Conservation (phyloP, 1,140 invertebrate species). For the Ceratoteleas bidentatus region DNA sequence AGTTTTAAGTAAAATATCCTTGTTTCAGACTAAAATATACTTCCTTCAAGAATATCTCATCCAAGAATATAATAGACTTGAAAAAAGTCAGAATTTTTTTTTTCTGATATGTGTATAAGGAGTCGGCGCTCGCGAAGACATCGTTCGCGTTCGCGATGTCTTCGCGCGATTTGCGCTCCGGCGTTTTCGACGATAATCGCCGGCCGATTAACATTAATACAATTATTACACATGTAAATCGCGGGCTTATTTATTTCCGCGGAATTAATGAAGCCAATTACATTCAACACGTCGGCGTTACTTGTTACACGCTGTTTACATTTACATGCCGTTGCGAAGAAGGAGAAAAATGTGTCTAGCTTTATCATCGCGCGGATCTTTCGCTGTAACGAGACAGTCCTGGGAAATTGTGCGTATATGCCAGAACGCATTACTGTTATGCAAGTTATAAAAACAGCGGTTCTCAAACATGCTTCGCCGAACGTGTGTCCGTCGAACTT, state of each 20-base stretch:
- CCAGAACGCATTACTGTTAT: slow-evolving; percentile 66
- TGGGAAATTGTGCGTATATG: slow-evolving; percentile 63
- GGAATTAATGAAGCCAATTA: slow-evolving; percentile 62
- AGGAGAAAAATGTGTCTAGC: slow-evolving; percentile 51
- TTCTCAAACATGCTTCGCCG: slow-evolving; percentile 47
- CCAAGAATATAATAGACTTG: too few species aligned
- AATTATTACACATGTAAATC: slow-evolving; percentile 33
- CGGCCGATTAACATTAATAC: slow-evolving; percentile 28
- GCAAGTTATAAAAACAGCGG: slow-evolving; percentile 58
- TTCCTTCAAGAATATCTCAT: too few species aligned
- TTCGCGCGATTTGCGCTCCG: not conserved
- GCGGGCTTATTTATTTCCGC: slow-evolving; percentile 22
- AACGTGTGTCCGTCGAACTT: slow-evolving; percentile 39
- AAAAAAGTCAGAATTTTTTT: too few species aligned
- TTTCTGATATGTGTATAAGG: too few species aligned
- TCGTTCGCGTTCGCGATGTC: not conserved
- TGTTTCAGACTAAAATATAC: too few species aligned
- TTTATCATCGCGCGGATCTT: slow-evolving; percentile 58
- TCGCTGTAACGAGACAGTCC: slow-evolving; percentile 56
- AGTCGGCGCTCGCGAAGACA: too few species aligned
- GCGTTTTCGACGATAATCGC: not conserved
- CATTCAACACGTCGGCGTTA: slow-evolving; percentile 48
- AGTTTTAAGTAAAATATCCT: too few species aligned
- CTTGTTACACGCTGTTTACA: slow-evolving; percentile 54
- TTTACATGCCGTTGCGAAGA: slow-evolving; percentile 51